phyloP scores from a whole-genome alignment of 2,888 invertebrate genomes.

The Drosophila acutilabella region DNA sequence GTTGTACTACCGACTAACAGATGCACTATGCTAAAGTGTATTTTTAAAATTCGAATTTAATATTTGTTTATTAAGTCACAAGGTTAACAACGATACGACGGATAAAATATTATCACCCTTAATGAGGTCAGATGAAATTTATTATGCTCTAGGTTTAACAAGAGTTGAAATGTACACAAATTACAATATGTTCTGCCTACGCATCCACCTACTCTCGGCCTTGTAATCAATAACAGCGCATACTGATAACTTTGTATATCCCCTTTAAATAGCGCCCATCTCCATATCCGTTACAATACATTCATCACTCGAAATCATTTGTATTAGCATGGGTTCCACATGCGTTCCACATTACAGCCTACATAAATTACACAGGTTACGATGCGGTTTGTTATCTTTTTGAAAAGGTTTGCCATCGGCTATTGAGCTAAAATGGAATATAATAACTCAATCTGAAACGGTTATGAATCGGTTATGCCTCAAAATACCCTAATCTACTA shows the following conservation, averaged over 20 bases:
- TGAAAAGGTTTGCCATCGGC: neutral
- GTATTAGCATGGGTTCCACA: conserved; percentile 1
- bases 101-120: too few relatives aligned
- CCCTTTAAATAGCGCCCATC: conserved; percentile 36
- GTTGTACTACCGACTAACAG: too few relatives aligned
- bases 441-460: neutral
- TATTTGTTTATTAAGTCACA: too few relatives aligned
- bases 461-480: neutral
- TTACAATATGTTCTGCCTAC: too few relatives aligned
- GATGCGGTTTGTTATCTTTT: neutral
- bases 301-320: conserved; percentile 15
- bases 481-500: neutral
- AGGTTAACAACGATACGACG: too few relatives aligned
- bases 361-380: neutral
- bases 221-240: conserved; percentile 12
- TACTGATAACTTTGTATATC: conserved; percentile 30
- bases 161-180: too few relatives aligned
- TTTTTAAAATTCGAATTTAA: too few relatives aligned
- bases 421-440: too few relatives aligned
- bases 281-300: conserved; percentile 16
- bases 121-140: too few relatives aligned
- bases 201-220: neutral
- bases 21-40: too few relatives aligned
- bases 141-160: too few relatives aligned
- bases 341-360: neutral